A percentile compares a stretch with the other conserved stretches of the same genome.
These are phyloP conservation scores for Melanaphis sacchari DNA, from an alignment of 1,140 invertebrate genomes.

Conservation along the genomic window DNA sequence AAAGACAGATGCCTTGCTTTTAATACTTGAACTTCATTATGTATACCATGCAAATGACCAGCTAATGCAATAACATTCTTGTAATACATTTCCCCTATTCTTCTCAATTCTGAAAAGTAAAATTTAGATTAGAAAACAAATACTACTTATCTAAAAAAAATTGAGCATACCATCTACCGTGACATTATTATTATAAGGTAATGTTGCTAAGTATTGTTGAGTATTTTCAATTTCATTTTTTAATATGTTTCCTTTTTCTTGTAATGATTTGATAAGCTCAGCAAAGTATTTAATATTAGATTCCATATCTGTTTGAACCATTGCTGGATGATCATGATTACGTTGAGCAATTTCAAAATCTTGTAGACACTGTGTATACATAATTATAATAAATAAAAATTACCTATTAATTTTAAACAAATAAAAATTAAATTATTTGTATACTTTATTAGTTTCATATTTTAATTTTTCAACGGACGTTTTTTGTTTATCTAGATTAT, in stretches of 20 bases:
- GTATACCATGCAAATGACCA: constrained; percentile 80
- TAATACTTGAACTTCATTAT: constrained; percentile 73
- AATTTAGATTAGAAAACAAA: background rate
- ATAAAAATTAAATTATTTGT: background rate
- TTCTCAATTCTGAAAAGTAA: constrained; percentile 70
- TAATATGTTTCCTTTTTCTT: constrained; percentile 73
- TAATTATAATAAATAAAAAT: background rate
- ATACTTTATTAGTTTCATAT: constrained; percentile 73
- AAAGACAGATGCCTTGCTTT: constrained; percentile 85
- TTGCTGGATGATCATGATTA: constrained; percentile 78
- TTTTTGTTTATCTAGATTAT: constrained; percentile 70
- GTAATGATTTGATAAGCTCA: constrained; percentile 75
- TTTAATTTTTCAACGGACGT: constrained; percentile 75
- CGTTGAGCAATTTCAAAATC: constrained; percentile 80
- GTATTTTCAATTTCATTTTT: constrained; percentile 77
- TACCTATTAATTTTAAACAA: background rate
- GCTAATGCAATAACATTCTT: constrained; percentile 86
- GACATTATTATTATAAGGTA: constrained; percentile 72
- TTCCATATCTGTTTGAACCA: constrained; percentile 79
- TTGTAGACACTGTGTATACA: constrained; percentile 69
- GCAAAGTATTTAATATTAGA: constrained; percentile 78
- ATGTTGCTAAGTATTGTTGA: constrained; percentile 75
- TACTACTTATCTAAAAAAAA: constrained; percentile 23
- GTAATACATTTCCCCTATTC: constrained; percentile 69
- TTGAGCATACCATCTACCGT: constrained; percentile 71